Conservation (phyloP, 2,888 invertebrate genomes). For the Carabus problematicus region DNA sequence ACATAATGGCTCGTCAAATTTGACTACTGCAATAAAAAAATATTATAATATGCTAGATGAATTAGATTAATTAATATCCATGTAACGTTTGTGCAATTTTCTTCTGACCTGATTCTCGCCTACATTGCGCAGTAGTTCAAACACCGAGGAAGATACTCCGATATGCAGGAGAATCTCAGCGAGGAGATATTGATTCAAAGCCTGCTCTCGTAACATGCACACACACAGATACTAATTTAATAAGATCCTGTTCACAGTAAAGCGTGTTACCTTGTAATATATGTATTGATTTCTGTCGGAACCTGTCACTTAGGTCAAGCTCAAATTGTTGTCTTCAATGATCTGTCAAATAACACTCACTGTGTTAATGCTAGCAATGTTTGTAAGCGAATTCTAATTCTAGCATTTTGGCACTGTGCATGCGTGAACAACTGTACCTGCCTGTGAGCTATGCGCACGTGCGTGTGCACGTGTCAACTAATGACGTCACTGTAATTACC, state of each 20-base stretch:
- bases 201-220: conserved; percentile 38
- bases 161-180: conserved; percentile 22
- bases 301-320: conserved; percentile 7
- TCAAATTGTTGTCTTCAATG: not conserved
- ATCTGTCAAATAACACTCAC: conserved; percentile 29
- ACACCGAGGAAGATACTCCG: not conserved
- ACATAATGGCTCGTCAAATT: no score
- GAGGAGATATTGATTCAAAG: conserved; percentile 36
- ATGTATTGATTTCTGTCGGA: conserved; percentile 29
- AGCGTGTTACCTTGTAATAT: conserved; percentile 12
- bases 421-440: not conserved
- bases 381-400: conserved; percentile 22
- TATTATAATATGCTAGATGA: no score
- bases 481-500: conserved; percentile 20
- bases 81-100: no score
- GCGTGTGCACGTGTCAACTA: not conserved
- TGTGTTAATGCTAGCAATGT: conserved; percentile 27
- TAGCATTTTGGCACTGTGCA: not conserved
- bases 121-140: no score
- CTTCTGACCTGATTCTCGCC: no score
- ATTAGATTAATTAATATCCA: no score
- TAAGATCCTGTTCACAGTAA: conserved; percentile 20
- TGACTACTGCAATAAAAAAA: no score
- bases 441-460: not conserved
- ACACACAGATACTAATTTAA: conserved; percentile 36